Evolutionary conservation across 2,888 invertebrate species (phyloP).

Genomic region (Diarsia brunnea): DNA sequence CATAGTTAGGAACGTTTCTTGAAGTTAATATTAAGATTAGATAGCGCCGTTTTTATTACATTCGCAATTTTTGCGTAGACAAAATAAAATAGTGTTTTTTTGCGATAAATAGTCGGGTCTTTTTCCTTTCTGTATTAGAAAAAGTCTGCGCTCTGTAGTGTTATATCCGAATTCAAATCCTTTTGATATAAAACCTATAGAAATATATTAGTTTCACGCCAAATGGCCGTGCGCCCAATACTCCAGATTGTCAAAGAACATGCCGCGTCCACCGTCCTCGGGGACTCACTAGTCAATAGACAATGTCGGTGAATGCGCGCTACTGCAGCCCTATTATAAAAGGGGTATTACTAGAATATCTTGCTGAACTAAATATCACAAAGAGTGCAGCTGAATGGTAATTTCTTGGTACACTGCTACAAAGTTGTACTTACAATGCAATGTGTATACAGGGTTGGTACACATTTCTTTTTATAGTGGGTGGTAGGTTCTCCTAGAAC

Average conservation of each 20-base stretch:
- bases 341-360: slow-evolving; percentile 41
- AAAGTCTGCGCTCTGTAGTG: not conserved
- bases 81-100: not conserved
- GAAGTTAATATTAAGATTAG: not conserved
- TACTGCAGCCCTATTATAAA: slow-evolving; percentile 25
- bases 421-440: slow-evolving; percentile 30
- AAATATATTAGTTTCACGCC: slow-evolving; percentile 25
- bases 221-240: slow-evolving; percentile 20
- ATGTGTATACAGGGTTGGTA: slow-evolving; percentile 4
- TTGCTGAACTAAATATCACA: slow-evolving; percentile 46
- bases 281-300: slow-evolving; percentile 56
- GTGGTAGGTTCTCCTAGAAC: not conserved
- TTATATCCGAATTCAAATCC: not conserved
- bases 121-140: not conserved
- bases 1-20: slow-evolving; percentile 16
- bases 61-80: not conserved
- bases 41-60: not conserved
- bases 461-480: slow-evolving; percentile 3
- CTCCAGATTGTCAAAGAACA: slow-evolving; percentile 12
- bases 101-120: not conserved
- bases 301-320: slow-evolving; percentile 39
- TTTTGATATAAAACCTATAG: slow-evolving; percentile 13
- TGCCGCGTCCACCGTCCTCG: slow-evolving; percentile 22
- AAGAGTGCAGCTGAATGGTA: slow-evolving; percentile 54
- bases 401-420: slow-evolving; percentile 40